Evolutionary conservation across 2,797 vertebrate species (phyloP).

Genomic region (Arnoldichthys spilopterus): DNA sequence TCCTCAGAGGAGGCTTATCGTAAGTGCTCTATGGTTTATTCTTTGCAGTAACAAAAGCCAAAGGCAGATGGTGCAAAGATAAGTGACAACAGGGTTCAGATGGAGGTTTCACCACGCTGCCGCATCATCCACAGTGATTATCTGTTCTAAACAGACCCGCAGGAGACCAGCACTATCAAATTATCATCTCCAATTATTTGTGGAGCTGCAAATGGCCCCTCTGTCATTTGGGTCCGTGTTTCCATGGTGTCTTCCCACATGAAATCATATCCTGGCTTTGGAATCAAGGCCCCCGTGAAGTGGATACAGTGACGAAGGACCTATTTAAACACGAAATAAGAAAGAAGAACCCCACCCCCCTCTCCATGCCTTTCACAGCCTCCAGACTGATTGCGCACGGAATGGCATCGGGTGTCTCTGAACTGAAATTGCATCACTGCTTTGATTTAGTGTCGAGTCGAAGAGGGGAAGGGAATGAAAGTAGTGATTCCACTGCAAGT

Average conservation of each 20-base stretch:
- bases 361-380: conserved; percentile 58
- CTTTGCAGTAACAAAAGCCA: conserved; percentile 39
- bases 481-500: not conserved
- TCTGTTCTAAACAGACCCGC: conserved; percentile 65
- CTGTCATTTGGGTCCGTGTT: conserved; percentile 67
- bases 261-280: conserved; percentile 69
- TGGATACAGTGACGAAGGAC: conserved; percentile 58
- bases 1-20: conserved; percentile 33
- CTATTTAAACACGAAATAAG: conserved; percentile 73
- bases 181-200: conserved; percentile 63
- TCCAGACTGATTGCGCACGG: conserved; percentile 59
- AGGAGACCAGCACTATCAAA: conserved; percentile 60
- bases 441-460: conserved; percentile 1
- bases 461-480: not conserved
- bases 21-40: conserved; percentile 35
- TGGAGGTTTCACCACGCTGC: conserved; percentile 25
- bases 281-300: conserved; percentile 58
- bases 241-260: conserved; percentile 68
- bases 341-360: conserved; percentile 63
- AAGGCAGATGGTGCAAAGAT: conserved; percentile 35
- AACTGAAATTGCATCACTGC: conserved; percentile 56
- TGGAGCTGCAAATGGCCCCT: not conserved
- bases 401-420: conserved; percentile 62
- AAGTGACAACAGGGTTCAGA: conserved; percentile 29
- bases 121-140: conserved; percentile 32